These are phyloP conservation scores for Amiota communis DNA, from an alignment of 2,888 invertebrate genomes.

Conservation along the genomic window DNA sequence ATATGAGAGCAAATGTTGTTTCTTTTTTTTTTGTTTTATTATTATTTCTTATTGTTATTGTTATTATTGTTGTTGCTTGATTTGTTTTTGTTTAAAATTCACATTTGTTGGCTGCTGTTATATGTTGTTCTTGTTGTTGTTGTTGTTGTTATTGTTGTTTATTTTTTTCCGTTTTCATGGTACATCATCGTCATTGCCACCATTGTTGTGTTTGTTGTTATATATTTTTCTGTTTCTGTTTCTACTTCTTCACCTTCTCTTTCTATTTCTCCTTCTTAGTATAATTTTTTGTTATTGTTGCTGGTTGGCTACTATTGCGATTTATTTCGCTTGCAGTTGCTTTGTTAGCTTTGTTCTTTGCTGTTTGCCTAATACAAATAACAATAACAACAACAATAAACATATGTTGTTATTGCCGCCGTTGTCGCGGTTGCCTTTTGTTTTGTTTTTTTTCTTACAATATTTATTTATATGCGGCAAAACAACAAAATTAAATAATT, in stretches of 20 bases:
- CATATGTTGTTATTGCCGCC: constrained; percentile 12
- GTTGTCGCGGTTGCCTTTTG: no score
- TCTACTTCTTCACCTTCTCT: neutral
- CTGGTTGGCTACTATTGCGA: no score
- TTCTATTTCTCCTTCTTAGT: neutral
- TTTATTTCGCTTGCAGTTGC: neutral
- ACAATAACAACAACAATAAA: constrained; percentile 28
- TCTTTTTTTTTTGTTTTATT: no score
- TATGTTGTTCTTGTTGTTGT: neutral
- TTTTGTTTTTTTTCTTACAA: no score
- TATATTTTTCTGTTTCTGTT: neutral
- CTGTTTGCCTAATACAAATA: constrained; percentile 55
- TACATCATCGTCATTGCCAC: neutral
- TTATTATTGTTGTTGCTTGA: neutral
- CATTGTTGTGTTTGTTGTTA: constrained; percentile 12
- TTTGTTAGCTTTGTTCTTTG: constrained; percentile 29
- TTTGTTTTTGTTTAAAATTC: constrained; percentile 30
- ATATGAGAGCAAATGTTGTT: no score
- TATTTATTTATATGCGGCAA: neutral
- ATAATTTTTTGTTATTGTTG: neutral
- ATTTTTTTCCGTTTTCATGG: neutral
- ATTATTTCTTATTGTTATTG: constrained; percentile 2
- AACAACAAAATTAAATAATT: constrained; percentile 45
- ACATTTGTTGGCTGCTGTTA: constrained; percentile 25
- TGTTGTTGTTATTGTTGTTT: neutral